Evolutionary conservation across 2,797 vertebrate species (phyloP).

Genomic region (Leptatherina wallacei): DNA sequence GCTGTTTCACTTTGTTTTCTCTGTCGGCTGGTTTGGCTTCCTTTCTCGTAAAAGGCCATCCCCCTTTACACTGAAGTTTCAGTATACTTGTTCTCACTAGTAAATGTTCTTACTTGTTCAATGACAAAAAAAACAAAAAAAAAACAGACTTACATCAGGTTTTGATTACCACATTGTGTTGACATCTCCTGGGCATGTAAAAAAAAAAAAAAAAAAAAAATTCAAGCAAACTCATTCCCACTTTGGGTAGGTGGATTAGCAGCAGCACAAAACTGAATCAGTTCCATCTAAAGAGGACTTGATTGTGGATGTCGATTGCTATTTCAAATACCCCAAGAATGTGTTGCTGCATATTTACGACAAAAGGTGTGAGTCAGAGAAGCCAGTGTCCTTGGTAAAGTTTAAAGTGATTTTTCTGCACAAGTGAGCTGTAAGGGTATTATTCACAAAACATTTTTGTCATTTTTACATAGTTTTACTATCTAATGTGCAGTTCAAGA

Average conservation of each 20-base stretch:
- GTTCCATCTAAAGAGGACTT: slow-evolving; percentile 19
- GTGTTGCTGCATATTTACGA: slow-evolving; percentile 10
- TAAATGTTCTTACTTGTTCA: background rate
- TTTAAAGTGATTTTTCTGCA: background rate
- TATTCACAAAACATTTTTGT: background rate
- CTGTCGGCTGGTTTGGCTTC: slow-evolving; percentile 10
- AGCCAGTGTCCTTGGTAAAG: slow-evolving; percentile 19
- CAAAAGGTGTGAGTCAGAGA: slow-evolving; percentile 3
- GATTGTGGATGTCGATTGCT: slow-evolving; percentile 22
- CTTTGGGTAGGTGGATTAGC: slow-evolving; percentile 7
- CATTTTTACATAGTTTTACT: background rate
- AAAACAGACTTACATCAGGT: background rate
- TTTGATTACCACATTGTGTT: slow-evolving; percentile 7
- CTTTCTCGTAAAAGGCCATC: slow-evolving; percentile 21
- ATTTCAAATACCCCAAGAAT: slow-evolving; percentile 9
- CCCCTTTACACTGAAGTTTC: slow-evolving; percentile 22
- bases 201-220: background rate
- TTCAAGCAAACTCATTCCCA: slow-evolving; percentile 19
- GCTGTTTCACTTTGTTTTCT: slow-evolving; percentile 33
- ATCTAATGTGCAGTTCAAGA: background rate
- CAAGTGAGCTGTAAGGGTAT: background rate
- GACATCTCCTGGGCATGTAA: slow-evolving; percentile 1
- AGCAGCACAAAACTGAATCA: slow-evolving; percentile 4
- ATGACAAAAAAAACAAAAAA: background rate
- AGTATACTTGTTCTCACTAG: slow-evolving; percentile 19